A percentile compares a stretch with the other conserved stretches of the same genome.
Evolutionary conservation across 1,140 invertebrate species (phyloP).

Genomic region (Probaryconus sp.): DNA sequence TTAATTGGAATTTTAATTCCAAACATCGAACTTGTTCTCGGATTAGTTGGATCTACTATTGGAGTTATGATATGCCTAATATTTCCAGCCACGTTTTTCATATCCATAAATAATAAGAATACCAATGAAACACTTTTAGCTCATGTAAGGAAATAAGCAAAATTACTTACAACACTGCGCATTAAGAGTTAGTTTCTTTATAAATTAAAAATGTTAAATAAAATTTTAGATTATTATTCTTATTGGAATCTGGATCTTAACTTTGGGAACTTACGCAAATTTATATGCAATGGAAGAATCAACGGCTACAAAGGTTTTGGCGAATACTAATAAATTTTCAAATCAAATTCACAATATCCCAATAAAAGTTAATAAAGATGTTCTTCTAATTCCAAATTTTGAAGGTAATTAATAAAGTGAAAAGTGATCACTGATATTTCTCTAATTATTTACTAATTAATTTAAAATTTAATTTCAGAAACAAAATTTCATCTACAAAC

Average conservation of each 20-base stretch:
- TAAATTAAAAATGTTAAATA: slow-evolving; percentile 32
- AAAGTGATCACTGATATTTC: too few relatives aligned
- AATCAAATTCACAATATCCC: slow-evolving; percentile 73
- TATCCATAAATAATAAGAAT: slow-evolving; percentile 84
- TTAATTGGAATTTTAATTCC: slow-evolving; percentile 88
- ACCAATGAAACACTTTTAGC: slow-evolving; percentile 86
- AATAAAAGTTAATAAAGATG: slow-evolving; percentile 65
- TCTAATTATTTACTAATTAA: slow-evolving; percentile 22
- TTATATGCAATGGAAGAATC: slow-evolving; percentile 85
- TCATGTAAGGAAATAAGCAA: slow-evolving; percentile 77
- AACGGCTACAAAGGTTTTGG: slow-evolving; percentile 59
- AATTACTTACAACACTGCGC: too few relatives aligned
- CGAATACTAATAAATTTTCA: slow-evolving; percentile 64
- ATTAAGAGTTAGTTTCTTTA: slow-evolving; percentile 16
- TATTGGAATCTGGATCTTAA: slow-evolving; percentile 88
- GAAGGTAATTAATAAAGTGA: slow-evolving; percentile 53
- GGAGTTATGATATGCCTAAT: slow-evolving; percentile 96
- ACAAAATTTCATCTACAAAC: slow-evolving; percentile 67
- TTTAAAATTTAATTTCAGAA: slow-evolving; percentile 12
- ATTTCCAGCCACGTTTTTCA: slow-evolving; percentile 89
- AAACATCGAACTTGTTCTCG: slow-evolving; percentile 95
- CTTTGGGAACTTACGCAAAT: slow-evolving; percentile 92
- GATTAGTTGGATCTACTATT: slow-evolving; percentile 94
- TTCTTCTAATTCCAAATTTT: slow-evolving; percentile 60
- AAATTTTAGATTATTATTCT: slow-evolving; percentile 84